Evolutionary conservation across 2,888 invertebrate genomes (phyloP), one percentile per base, ranked within the genome.

Genomic region (Polydrusus cervinus): DNA sequence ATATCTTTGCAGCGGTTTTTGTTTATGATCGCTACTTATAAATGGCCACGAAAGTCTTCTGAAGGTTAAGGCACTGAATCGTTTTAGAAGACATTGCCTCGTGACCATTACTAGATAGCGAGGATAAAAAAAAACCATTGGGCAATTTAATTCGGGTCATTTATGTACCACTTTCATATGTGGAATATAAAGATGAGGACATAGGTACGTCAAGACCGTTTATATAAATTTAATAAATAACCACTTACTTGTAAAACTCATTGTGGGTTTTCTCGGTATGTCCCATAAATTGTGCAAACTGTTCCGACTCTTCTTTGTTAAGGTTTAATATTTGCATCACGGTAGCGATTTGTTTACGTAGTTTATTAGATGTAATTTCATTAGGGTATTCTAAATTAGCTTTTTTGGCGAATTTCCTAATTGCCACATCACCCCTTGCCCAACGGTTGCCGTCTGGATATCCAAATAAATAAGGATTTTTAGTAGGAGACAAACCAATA

Each of bases 281-380:
- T 0, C 79, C 79, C 79, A 79, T 78, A 47, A 79, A 79, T 18
- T 55, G 38, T 10, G 77, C 71, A 40, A 79, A 66, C 60, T 78
- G 76, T 53, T 79, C 72, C 16, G 20, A 67, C 67, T 79, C 78
- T 11, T 66, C 64, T 61, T 76, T 69, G 57, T 53, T 74, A 25
- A 78, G 68, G 71, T 73, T 78, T 75, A 79, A 47, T 11, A 79
- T 68, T 75, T 80, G 80, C 60, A 80, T 51, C 18, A 80, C 79
- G 3, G 80, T 81, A 20, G 79, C 81, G 38, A 81, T 81, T 67
- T 81, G 80, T 75, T 81, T 81, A 60, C 81, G 74, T 18, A 80
- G 73, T 30, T 78, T 75, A n/a, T 79, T 78, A 49, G 80, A 80
- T 45, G 80, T 77, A 45, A 67, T 30, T 60, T 61, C 40, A 51